Base-by-base conservation (phyloP, 92 coral and sea anemone genomes). In the Pocillopora grandis region DNA sequence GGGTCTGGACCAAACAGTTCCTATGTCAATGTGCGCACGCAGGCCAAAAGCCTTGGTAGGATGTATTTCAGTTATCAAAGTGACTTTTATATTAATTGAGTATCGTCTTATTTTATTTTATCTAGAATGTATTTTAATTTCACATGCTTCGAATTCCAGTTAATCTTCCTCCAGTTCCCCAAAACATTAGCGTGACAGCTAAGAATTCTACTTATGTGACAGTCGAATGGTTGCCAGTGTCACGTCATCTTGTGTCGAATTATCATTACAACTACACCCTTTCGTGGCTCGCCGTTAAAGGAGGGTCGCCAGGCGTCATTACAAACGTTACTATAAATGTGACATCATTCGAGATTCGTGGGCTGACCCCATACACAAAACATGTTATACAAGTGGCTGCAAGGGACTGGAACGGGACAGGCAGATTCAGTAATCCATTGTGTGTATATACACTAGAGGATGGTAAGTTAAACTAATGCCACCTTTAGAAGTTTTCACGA, bases 161-260 rank as follows among this genome's bases (percentile, higher is more conserved):
- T 62, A n/a, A 16, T 23, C 20, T 66, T 66, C 71, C 2, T 31
- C 71, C 37, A 9, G 9, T 7, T 2, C 71, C 71, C 21, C 71
- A 66, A 66, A 66, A 66, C 71, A 16, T 66, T 37, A 66, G 36
- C 42, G 42, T 66, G 16, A 66, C 71, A 66, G 37, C 35, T 23
- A 66, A 37, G 17, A 66, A 9, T 37, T 21, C 16, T 23, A 66
- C 36, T 66, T 66, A 35, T 37, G 71, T 66, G 71, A 66, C 71
- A 66, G 71, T 20, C 9, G 33, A 21, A 66, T 66, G 71, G 71
- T 18, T 66, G 42, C 37, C 71, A 66, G 71, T 66, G 71, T 66
- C 71, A 66, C 71, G 37, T 37, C 71, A 66, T 18, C 31, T 5
- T 65, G 37, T 18, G 36, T 21, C 71, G 9, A 13, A 10, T 35